phyloP scores from a whole-genome alignment of 2,113 vertebrate species.

The Pollimyrus isidori region DNA sequence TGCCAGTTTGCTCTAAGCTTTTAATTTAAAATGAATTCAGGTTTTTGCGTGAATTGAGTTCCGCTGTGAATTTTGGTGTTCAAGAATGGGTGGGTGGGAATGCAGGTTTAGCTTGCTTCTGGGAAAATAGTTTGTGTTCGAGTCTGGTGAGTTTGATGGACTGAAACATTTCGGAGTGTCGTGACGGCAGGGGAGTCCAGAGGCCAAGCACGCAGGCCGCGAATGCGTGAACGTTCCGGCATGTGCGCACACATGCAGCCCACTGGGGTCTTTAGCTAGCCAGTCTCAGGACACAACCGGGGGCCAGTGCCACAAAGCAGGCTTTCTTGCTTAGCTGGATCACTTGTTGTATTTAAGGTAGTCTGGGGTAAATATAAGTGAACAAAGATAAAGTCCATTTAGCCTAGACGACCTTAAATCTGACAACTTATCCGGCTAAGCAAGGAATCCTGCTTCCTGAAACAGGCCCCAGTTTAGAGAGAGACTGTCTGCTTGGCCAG shows the following conservation, averaged over 20 bases:
- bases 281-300: not conserved
- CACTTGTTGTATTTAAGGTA: no score
- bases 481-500: not conserved
- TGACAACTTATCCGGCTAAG: no score
- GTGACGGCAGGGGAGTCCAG: not conserved
- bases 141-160: not conserved
- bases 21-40: conserved; percentile 3
- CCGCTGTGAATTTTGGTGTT: not conserved
- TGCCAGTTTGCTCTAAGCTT: not conserved
- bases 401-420: no score
- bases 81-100: not conserved
- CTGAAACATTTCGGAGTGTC: not conserved
- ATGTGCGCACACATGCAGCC: not conserved
- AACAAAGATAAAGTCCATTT: no score
- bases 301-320: no score
- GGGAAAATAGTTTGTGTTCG: not conserved
- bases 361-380: no score
- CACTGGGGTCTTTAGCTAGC: not conserved
- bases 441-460: no score
- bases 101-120: not conserved
- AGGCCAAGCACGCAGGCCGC: not conserved
- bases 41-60: not conserved
- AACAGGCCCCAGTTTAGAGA: not conserved
- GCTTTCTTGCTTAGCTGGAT: no score
- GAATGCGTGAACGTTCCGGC: not conserved